A percentile compares a stretch with the other conserved stretches of the same genome.
Conservation (phyloP, 2,113 vertebrate genomes). For the Melanotaenia duboulayi region DNA sequence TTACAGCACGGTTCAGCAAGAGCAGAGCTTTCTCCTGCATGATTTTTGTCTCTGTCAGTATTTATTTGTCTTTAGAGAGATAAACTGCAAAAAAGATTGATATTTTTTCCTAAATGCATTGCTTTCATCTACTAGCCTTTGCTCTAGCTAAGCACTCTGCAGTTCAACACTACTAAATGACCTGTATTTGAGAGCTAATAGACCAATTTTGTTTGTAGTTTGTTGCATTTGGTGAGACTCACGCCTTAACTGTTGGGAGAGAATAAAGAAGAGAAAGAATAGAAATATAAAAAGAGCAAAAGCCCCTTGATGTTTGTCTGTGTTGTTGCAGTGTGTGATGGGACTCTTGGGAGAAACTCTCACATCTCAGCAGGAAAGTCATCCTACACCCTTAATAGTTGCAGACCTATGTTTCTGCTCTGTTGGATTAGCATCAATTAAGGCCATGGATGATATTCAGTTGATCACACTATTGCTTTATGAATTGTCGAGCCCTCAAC, state of each 20-base stretch:
- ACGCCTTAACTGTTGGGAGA: conserved; percentile 21
- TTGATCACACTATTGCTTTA: conserved; percentile 43
- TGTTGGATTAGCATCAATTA: conserved; percentile 53
- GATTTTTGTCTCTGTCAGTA: conserved; percentile 33
- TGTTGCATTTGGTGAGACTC: conserved; percentile 39
- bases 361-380: conserved; percentile 63
- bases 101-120: conserved; percentile 14
- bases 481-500: conserved; percentile 18
- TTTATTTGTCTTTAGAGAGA: conserved; percentile 53
- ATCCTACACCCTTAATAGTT: conserved; percentile 41
- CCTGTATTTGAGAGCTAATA: conserved; percentile 62
- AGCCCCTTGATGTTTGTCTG: conserved; percentile 66
- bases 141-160: conserved; percentile 59
- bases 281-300: conserved; percentile 46
- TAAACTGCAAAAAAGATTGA: conserved; percentile 7
- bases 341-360: conserved; percentile 66
- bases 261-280: conserved; percentile 17
- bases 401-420: conserved; percentile 42
- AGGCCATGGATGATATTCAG: conserved; percentile 49
- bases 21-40: conserved; percentile 27
- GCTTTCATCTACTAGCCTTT: conserved; percentile 55
- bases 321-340: conserved; percentile 62
- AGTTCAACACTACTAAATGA: conserved; percentile 63
- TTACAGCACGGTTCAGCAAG: conserved; percentile 29
- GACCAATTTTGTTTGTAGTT: conserved; percentile 39